A percentile compares a stretch with the other conserved stretches of the same genome.
Conservation (phyloP, 2,797 vertebrate species). For the Characodon lateralis region DNA sequence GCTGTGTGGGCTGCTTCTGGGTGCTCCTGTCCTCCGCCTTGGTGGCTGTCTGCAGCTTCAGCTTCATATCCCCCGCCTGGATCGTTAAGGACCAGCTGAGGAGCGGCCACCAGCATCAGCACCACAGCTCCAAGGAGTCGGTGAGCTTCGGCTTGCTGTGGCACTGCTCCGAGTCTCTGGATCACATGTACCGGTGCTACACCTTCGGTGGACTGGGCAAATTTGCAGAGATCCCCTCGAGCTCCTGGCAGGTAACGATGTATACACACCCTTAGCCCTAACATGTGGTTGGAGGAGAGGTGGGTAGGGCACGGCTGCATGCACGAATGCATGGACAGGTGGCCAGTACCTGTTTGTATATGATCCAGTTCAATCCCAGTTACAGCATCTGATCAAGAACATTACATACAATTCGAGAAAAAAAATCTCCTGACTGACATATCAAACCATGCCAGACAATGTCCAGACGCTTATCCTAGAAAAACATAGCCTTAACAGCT, state of each 20-base stretch:
- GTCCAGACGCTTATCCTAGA: not conserved
- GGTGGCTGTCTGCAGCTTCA: conserved; percentile 87
- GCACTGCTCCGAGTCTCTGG: conserved; percentile 87
- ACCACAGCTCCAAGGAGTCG: conserved; percentile 74
- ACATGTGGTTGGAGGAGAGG: conserved; percentile 36
- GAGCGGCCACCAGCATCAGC: conserved; percentile 53
- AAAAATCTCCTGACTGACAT: conserved; percentile 11
- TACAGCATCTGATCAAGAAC: conserved; percentile 2
- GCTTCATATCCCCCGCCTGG: conserved; percentile 90
- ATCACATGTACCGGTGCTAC: conserved; percentile 85
- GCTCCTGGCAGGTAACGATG: conserved; percentile 89
- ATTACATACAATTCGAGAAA: not conserved
- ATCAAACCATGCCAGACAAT: conserved; percentile 9
- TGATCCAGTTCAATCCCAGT: not conserved
- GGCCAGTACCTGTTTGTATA: not conserved
- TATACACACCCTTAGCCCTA: conserved; percentile 28
- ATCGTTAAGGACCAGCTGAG: conserved; percentile 83
- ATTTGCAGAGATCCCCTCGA: conserved; percentile 90
- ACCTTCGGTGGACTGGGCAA: conserved; percentile 86
- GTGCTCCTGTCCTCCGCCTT: conserved; percentile 88
- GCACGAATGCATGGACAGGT: not conserved
- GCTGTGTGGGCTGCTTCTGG: conserved; percentile 92
- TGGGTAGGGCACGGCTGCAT: conserved; percentile 15
- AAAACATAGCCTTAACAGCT: not conserved
- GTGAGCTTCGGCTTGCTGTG: conserved; percentile 89